Evolutionary conservation across 1,140 invertebrate genomes (phyloP).

Genomic region (Campoletis sonorensis): DNA sequence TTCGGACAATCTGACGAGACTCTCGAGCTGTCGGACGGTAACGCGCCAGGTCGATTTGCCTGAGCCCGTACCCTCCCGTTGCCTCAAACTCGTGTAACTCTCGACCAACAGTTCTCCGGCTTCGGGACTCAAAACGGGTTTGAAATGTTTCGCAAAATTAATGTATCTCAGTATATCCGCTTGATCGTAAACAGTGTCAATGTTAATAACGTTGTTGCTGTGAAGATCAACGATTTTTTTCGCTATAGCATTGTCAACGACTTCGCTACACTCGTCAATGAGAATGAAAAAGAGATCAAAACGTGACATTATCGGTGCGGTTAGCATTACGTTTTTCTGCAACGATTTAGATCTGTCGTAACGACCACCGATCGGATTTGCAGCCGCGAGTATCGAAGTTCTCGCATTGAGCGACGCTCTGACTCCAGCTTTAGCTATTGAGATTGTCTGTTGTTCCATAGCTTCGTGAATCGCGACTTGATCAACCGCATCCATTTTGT

Average conservation of each 20-base stretch:
- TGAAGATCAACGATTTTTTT: constrained; percentile 97
- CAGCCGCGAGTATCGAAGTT: constrained; percentile 98
- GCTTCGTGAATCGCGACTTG: constrained; percentile 99
- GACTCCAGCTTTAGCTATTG: constrained; percentile 98
- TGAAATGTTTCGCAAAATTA: constrained; percentile 97
- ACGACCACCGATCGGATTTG: constrained; percentile 97
- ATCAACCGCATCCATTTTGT: constrained; percentile 99
- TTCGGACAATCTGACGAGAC: constrained; percentile 97
- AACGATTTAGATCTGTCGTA: constrained; percentile 97
- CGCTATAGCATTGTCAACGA: constrained; percentile 97
- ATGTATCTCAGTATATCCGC: constrained; percentile 96
- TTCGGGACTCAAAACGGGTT: constrained; percentile 92
- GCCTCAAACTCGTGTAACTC: constrained; percentile 91
- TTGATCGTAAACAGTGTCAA: constrained; percentile 88
- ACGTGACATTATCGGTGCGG: constrained; percentile 99
- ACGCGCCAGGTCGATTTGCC: constrained; percentile 93
- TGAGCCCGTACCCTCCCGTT: constrained; percentile 86
- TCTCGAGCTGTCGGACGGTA: constrained; percentile 99
- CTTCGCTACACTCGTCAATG: constrained; percentile 96
- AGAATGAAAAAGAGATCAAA: constrained; percentile 99
- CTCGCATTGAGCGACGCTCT: constrained; percentile 98
- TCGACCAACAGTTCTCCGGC: constrained; percentile 91
- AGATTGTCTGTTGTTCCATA: constrained; percentile 99
- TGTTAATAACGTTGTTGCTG: constrained; percentile 84
- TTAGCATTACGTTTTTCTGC: constrained; percentile 95